Evolutionary conservation across 2,888 invertebrate genomes (phyloP).

Genomic region (Heliconius cydno): DNA sequence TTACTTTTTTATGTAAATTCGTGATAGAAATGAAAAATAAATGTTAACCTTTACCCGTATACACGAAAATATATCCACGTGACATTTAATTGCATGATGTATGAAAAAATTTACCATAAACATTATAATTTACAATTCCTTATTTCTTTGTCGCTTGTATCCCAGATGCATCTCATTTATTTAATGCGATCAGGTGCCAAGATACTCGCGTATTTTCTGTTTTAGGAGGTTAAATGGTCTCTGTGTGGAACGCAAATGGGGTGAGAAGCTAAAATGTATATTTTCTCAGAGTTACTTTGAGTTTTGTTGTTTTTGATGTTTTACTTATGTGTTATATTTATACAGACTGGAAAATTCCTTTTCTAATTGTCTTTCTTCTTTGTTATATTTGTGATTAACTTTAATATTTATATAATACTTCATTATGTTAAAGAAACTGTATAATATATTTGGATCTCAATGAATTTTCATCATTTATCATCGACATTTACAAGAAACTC

Average conservation of each 20-base stretch:
- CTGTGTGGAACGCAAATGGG: conserved; percentile 32
- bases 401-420: too few relatives aligned
- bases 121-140: conserved; percentile 18
- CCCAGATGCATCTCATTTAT: conserved; percentile 43
- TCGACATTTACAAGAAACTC: neutral
- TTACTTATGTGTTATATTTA: neutral
- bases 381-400: too few relatives aligned
- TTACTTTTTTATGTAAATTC: neutral
- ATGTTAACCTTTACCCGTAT: neutral
- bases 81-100: conserved; percentile 2
- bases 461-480: neutral
- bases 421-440: too few relatives aligned
- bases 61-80: neutral
- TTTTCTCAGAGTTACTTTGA: neutral
- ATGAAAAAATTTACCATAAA: conserved; percentile 4
- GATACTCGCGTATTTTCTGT: conserved; percentile 38
- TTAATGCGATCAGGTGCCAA: conserved; percentile 42
- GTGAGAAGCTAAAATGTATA: conserved; percentile 17
- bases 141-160: conserved; percentile 16
- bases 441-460: neutral
- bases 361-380: too few relatives aligned
- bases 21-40: neutral
- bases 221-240: conserved; percentile 42
- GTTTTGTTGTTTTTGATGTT: neutral
- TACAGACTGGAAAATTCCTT: too few relatives aligned